Evolutionary conservation across 2,797 vertebrate genomes (phyloP).

Genomic region (Etheostoma perlongum): DNA sequence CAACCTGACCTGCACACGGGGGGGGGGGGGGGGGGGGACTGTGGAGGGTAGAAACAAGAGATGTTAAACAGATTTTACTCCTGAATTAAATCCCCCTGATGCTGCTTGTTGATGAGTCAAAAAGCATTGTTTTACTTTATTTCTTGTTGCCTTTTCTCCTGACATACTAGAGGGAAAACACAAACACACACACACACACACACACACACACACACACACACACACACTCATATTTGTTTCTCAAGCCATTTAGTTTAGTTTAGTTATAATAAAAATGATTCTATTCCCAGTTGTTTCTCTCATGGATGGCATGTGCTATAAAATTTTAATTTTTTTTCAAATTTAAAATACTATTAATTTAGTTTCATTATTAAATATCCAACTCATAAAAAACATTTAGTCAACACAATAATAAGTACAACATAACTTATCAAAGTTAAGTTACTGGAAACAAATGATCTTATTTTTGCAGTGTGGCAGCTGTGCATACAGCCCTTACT

Average conservation of each 20-base stretch:
- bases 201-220: neutral
- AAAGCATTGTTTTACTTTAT: neutral
- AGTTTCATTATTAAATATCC: neutral
- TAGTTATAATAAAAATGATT: neutral
- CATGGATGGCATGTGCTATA: neutral
- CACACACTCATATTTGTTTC: slow-evolving; percentile 7
- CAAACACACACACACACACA: slow-evolving; percentile 2
- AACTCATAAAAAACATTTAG: neutral
- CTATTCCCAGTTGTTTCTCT: neutral
- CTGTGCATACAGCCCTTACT: slow-evolving; percentile 65
- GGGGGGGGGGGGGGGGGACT: no score
- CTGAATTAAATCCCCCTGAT: neutral
- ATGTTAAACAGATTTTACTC: slow-evolving; percentile 26
- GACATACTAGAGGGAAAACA: slow-evolving; percentile 8
- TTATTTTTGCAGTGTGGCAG: slow-evolving; percentile 61
- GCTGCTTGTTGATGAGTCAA: neutral
- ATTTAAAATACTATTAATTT: neutral
- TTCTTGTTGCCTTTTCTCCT: slow-evolving; percentile 4
- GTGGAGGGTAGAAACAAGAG: slow-evolving; percentile 19
- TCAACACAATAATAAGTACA: neutral
- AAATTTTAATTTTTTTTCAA: accelerated
- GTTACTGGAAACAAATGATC: slow-evolving; percentile 46
- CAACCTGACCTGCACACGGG: slow-evolving; percentile 45
- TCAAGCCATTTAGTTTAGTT: neutral
- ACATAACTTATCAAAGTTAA: slow-evolving; percentile 13